phyloP scores from a whole-genome alignment of 2,888 invertebrate species.

The Pristionchus entomophagus region DNA sequence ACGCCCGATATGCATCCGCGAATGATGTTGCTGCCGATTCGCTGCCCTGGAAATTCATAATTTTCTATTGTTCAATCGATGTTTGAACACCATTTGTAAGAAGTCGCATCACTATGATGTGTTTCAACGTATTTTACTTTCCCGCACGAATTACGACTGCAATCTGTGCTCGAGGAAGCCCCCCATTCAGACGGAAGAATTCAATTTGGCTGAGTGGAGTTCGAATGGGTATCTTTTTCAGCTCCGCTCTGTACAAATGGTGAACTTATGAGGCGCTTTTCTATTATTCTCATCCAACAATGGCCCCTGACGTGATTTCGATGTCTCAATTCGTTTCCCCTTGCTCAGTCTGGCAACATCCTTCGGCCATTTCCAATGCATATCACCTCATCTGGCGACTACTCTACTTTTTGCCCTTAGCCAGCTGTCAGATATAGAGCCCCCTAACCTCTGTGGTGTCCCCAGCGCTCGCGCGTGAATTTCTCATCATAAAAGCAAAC shows the following conservation, averaged over 20 bases:
- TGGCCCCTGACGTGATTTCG: too few relatives aligned
- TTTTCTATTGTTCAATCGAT: not conserved
- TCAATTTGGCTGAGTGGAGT: slow-evolving; percentile 14
- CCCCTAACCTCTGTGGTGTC: not conserved
- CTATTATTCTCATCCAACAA: too few relatives aligned
- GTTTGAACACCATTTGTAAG: not conserved
- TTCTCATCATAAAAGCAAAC: slow-evolving; percentile 22
- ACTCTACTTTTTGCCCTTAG: slow-evolving; percentile 1
- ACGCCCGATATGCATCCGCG: slow-evolving; percentile 74
- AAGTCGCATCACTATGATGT: too few relatives aligned
- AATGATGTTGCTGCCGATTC: slow-evolving; percentile 75
- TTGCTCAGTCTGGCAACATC: too few relatives aligned
- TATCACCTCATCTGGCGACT: not conserved
- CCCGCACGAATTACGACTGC: too few relatives aligned
- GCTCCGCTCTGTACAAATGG: not conserved
- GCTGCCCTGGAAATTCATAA: slow-evolving; percentile 65
- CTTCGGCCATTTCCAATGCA: not conserved
- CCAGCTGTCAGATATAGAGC: slow-evolving; percentile 21
- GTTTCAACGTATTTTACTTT: too few relatives aligned
- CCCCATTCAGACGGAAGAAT: not conserved
- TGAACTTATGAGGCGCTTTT: not conserved
- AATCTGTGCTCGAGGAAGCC: not conserved
- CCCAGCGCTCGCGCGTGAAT: slow-evolving; percentile 23
- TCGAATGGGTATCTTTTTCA: not conserved
- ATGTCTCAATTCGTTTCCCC: too few relatives aligned